A percentile compares a stretch with the other conserved stretches of the same genome.
Conservation (phyloP, 2,888 invertebrate species). For the Ceriagrion tenellum region DNA sequence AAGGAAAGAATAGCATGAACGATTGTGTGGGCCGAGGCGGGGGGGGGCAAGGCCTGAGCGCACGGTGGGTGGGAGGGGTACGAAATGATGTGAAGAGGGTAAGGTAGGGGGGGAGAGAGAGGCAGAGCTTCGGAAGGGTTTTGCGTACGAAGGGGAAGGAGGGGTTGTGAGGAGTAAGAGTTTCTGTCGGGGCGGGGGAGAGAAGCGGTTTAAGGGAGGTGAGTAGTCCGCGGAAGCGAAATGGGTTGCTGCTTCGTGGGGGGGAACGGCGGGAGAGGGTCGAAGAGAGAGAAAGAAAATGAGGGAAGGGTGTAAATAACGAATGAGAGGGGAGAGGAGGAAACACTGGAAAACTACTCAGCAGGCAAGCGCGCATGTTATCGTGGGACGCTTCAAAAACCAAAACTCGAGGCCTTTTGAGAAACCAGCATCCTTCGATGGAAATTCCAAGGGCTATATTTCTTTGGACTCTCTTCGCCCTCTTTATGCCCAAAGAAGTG, state of each 20-base stretch:
- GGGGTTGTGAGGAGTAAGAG: neutral
- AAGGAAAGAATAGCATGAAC: constrained; percentile 62
- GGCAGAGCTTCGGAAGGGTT: neutral
- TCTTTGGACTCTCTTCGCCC: neutral
- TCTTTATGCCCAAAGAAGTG: neutral
- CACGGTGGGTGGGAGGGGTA: neutral
- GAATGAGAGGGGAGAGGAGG: constrained; percentile 41
- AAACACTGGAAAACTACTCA: constrained; percentile 1
- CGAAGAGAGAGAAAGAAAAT: neutral
- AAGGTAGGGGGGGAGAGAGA: neutral
- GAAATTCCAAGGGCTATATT: neutral
- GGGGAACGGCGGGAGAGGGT: neutral
- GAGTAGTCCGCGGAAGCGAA: neutral
- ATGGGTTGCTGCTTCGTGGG: neutral
- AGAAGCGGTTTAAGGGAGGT: neutral
- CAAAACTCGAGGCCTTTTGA: neutral
- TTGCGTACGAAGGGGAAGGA: neutral
- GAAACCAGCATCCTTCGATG: neutral
- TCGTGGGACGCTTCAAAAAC: constrained; percentile 2
- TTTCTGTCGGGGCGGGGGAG: neutral
- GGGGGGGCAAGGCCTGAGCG: neutral
- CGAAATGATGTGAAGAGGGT: neutral
- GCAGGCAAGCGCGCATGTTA: neutral
- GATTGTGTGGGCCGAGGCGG: constrained; percentile 36
- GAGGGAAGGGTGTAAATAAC: constrained; percentile 40